Evolutionary conservation across 2,888 invertebrate species (phyloP), one percentile per base, ranked within the genome.

Genomic region (Gerosis bhagava): DNA sequence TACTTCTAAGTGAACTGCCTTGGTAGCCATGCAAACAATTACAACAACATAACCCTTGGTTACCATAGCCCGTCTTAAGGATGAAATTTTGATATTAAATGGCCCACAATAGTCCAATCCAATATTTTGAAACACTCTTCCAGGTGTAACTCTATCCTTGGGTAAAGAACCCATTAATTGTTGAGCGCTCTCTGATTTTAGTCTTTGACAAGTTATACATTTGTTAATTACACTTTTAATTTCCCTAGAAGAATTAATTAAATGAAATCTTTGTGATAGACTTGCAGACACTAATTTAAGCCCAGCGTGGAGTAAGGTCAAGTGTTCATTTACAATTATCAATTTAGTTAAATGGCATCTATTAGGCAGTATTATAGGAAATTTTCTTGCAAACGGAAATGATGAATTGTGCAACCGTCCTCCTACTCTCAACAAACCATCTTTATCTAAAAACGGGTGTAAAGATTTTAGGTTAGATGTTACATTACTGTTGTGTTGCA

Each of bases 351-450:
- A 31, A 7, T 31, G 31, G 8, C 15, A 31, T 6, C 8, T 16
- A 15, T 16, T 13, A 6, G 31, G 31, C 3, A 31, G 3, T 16
- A 31, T 13, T 2, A 31, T 31, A 15, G 31, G 31, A 31, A 8
- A 16, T 8, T 15, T 31, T 3, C 7, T 16, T 13, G 15, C 31
- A 31, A 7, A 31, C 11, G 31, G 13, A 13, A 31, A 15, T 2
- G 13, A 16, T 8, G 15, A 31, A 31, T 31, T 31, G 3, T 31
- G 31, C 31, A 31, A 31, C 16, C 31, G 2, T n/a, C 31, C 31
- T 8, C 31, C 31, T 10, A 31, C 31, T 31, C 31, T 31, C 16
- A 31, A 31, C 16, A 31, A 15, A 31, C 31, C 31, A 13, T 31
- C 8, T 16, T 31, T 31, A 16, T 31, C 31, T 16, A 31, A 16